Percentiles rank a stretch among this genome's conserved stretches.
phyloP scores from a whole-genome alignment of 2,797 vertebrate species.

The Dryobates pubescens region DNA sequence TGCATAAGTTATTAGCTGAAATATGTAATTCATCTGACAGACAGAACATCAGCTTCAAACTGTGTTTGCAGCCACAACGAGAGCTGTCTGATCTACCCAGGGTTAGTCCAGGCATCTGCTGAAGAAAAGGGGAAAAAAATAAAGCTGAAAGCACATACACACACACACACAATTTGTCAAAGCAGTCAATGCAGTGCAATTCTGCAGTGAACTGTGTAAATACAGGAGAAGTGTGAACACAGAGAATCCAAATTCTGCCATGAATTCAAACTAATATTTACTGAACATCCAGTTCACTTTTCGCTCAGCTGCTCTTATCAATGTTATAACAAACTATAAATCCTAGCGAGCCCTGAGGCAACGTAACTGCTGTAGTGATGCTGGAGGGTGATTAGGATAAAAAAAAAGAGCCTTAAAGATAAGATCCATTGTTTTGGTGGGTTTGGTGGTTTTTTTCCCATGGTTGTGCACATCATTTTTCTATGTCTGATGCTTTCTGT shows the following conservation, averaged over 20 bases:
- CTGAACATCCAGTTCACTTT: conserved; percentile 33
- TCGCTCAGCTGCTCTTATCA: conserved; percentile 69
- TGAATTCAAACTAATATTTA: conserved; percentile 62
- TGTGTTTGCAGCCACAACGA: conserved; percentile 34
- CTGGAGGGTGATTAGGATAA: conserved; percentile 64
- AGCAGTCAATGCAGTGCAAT: not conserved
- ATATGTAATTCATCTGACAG: conserved; percentile 50
- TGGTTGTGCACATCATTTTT: conserved; percentile 70
- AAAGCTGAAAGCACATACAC: not conserved
- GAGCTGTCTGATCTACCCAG: conserved; percentile 40
- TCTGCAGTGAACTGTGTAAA: conserved; percentile 43
- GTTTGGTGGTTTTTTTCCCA: conserved; percentile 7
- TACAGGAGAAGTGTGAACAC: not conserved
- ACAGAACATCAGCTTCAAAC: conserved; percentile 45
- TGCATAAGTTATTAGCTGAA: conserved; percentile 49
- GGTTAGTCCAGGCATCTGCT: conserved; percentile 7
- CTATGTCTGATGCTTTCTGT: conserved; percentile 69
- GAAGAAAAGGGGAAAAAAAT: not conserved
- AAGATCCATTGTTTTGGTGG: conserved; percentile 67
- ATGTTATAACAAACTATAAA: conserved; percentile 68
- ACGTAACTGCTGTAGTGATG: conserved; percentile 66
- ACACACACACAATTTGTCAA: not conserved
- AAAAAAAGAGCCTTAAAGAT: conserved; percentile 38
- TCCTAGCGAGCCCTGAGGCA: conserved; percentile 65
- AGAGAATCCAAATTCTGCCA: conserved; percentile 52